A percentile compares a stretch with the other conserved stretches of the same genome.
Conservation (phyloP, 2,888 invertebrate species). For the Pogonocherus hispidulus region DNA sequence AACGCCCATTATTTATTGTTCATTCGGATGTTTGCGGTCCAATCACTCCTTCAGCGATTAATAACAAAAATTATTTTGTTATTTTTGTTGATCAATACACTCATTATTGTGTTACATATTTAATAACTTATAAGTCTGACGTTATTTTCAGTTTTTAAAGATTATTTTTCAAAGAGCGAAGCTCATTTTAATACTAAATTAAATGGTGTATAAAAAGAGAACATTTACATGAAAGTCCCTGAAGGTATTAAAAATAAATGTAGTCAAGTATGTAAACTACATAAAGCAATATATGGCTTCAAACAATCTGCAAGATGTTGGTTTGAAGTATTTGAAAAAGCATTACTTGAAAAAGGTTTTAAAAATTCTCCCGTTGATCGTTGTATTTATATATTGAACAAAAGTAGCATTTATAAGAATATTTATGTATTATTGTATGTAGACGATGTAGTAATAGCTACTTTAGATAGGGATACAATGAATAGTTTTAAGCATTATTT, state of each 20-base stretch:
- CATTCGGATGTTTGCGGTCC: constrained; percentile 41
- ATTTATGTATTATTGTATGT: not conserved
- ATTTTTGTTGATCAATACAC: constrained; percentile 61
- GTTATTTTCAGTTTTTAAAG: constrained; percentile 37
- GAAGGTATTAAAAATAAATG: constrained; percentile 3
- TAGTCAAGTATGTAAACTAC: constrained; percentile 25
- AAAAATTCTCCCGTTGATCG: constrained; percentile 6
- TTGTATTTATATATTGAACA: not conserved
- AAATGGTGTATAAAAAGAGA: constrained; percentile 32
- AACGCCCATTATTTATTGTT: constrained; percentile 39
- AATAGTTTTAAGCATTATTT: not conserved
- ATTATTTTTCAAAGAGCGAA: constrained; percentile 26
- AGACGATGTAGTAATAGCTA: not conserved
- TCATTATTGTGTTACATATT: constrained; percentile 60
- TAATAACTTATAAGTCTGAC: constrained; percentile 44
- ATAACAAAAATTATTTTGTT: constrained; percentile 60
- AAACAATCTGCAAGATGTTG: constrained; percentile 36
- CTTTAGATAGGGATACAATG: not conserved
- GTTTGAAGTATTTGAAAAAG: constrained; percentile 35
- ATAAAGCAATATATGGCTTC: constrained; percentile 38
- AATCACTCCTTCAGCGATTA: constrained; percentile 43
- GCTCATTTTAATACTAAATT: constrained; percentile 41
- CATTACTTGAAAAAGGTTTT: constrained; percentile 24
- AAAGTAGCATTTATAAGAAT: not conserved
- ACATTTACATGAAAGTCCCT: constrained; percentile 20